Evolutionary conservation across 2,113 vertebrate species (phyloP), one percentile per base, ranked within the genome.

Genomic region (Caranx ignobilis): DNA sequence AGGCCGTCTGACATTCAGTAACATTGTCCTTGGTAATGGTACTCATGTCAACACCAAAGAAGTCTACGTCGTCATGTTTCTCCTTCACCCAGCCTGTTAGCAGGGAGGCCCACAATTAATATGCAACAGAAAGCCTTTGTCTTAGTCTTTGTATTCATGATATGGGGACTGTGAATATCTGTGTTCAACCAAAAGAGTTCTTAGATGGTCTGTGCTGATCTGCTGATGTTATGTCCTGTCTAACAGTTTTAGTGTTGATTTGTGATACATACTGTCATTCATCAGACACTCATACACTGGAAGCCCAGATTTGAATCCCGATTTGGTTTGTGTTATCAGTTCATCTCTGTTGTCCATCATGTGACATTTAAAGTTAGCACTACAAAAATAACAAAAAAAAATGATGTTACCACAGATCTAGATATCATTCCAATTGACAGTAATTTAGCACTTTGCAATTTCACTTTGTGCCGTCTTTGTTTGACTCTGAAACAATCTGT

Each of bases 251-350:
- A 41, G 39, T 59, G 59, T 11, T 48, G 12, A 26, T 67, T 1
- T 4, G 35, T n/a, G 48, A 6, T 76, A 68, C 89, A 2, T 43
- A 92, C 92, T 16, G 1, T 50, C 0, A 34, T 86, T 39, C 3
- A 56, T 4, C 55, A 77, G 65, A 77, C 93, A 94, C 77, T 75
- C 73, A 12, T 61, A 82, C 35, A 79, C 47, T 13, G 92, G 84
- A 1, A 89, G 0, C 19, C 94, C 94, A 55, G 93, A 93, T 11
- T 78, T 88, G 5, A 75, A 0, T 26, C 26, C 26, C 26, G 26
- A 26, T 26, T 26, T 26, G 26, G 26, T 26, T 26, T 26, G 26
- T 26, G 26, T 26, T 26, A 26, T 26, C 26, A 26, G 26, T 26
- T 26, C 26, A 26, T 67, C 11, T 13, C 4, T 13, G 39, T 92